These are phyloP conservation scores for Gymnobelideus leadbeateri DNA, from an alignment of 2,113 vertebrate genomes.

Conservation along the genomic window DNA sequence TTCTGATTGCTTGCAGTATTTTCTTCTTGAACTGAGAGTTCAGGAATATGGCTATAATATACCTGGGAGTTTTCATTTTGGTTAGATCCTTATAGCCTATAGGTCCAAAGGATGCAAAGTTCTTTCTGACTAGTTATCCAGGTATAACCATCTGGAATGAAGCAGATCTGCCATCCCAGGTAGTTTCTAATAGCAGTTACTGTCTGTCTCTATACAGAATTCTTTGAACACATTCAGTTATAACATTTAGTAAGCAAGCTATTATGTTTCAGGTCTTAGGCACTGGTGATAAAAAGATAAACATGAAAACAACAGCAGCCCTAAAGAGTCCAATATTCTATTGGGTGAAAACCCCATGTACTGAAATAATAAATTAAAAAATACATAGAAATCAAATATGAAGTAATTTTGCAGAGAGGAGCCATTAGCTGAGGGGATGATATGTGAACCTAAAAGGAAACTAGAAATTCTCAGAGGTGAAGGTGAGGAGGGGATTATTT, in stretches of 20 bases:
- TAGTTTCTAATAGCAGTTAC: background rate
- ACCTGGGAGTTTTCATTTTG: no score
- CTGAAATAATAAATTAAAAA: background rate
- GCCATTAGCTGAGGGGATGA: background rate
- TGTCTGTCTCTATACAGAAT: background rate
- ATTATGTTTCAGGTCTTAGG: background rate
- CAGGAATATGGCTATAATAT: no score
- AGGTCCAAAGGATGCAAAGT: background rate
- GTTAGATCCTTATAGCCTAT: background rate
- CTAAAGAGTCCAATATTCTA: background rate
- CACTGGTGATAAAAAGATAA: background rate
- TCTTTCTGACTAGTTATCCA: constrained; percentile 10
- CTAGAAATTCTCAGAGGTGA: background rate
- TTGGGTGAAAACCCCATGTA: background rate
- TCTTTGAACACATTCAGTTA: background rate
- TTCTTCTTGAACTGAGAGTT: no score
- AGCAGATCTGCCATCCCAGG: background rate
- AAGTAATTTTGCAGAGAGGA: background rate
- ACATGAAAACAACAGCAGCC: background rate
- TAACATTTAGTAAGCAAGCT: background rate
- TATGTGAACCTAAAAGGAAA: background rate
- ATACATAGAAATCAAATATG: background rate
- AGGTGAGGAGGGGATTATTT: background rate
- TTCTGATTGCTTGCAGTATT: no score
- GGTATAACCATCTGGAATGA: background rate